Evolutionary conservation across 1,140 invertebrate genomes (phyloP).

Genomic region (Drosophila bocki): DNA sequence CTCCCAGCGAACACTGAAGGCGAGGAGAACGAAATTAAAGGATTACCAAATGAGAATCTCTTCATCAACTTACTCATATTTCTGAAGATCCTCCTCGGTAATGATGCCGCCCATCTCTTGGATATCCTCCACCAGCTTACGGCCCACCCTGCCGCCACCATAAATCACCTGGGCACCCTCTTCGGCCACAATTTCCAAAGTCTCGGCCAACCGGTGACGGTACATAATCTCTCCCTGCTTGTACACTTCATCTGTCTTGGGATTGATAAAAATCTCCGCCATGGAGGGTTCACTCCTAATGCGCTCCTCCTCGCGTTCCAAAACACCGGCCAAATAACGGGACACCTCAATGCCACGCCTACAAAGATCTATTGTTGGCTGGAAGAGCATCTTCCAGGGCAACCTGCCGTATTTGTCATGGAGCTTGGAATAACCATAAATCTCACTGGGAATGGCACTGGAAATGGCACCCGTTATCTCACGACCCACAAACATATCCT

Average conservation of each 20-base stretch:
- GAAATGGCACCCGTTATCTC: slow-evolving; percentile 88
- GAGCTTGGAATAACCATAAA: slow-evolving; percentile 93
- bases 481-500: slow-evolving; percentile 89
- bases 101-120: slow-evolving; percentile 90
- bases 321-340: slow-evolving; percentile 88
- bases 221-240: slow-evolving; percentile 90
- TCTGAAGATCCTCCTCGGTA: slow-evolving; percentile 90
- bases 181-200: slow-evolving; percentile 89
- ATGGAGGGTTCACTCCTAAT: slow-evolving; percentile 88
- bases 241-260: slow-evolving; percentile 87
- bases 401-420: slow-evolving; percentile 91
- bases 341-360: slow-evolving; percentile 90
- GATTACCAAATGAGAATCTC: background rate
- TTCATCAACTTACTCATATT: slow-evolving; percentile 85
- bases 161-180: slow-evolving; percentile 89
- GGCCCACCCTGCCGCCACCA: slow-evolving; percentile 89
- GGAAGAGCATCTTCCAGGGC: slow-evolving; percentile 92
- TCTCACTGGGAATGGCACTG: slow-evolving; percentile 95
- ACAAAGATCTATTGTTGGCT: slow-evolving; percentile 92
- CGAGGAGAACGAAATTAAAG: background rate
- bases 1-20: slow-evolving; percentile 86
- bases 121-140: slow-evolving; percentile 90
- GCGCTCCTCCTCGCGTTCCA: slow-evolving; percentile 86
- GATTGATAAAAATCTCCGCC: slow-evolving; percentile 89
- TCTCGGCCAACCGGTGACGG: slow-evolving; percentile 89